Percentiles rank a stretch among this genome's conserved stretches.
Evolutionary conservation across 1,140 invertebrate species (phyloP).

Genomic region (Bombus waltoni): DNA sequence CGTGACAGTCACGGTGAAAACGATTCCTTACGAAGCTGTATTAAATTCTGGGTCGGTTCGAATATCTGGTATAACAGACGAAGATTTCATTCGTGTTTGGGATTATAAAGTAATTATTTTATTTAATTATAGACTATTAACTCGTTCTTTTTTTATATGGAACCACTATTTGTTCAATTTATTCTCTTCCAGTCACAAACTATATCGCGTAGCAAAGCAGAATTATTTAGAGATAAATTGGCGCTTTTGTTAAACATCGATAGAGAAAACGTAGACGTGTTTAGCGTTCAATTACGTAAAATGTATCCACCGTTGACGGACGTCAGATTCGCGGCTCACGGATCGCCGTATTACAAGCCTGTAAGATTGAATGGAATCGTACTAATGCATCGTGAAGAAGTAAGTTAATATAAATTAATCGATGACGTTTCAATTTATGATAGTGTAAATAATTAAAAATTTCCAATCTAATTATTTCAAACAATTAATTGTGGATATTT

Average conservation of each 20-base stretch:
- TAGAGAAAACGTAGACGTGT: conserved; percentile 96
- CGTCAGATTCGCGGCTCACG: conserved; percentile 96
- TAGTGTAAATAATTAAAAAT: too few species aligned
- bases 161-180: background rate
- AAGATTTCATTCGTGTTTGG: conserved; percentile 97
- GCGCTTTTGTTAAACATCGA: conserved; percentile 92
- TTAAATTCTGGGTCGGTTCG: conserved; percentile 97
- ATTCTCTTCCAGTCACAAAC: conserved; percentile 85
- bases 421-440: too few species aligned
- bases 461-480: too few species aligned
- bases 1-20: conserved; percentile 95
- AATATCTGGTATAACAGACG: conserved; percentile 96
- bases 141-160: background rate
- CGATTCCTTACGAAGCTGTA: conserved; percentile 97
- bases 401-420: conserved; percentile 68
- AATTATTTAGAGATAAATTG: conserved; percentile 93
- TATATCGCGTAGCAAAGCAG: conserved; percentile 92
- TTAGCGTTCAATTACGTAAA: conserved; percentile 94
- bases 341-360: conserved; percentile 97
- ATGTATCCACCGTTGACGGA: conserved; percentile 95
- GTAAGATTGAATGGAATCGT: conserved; percentile 97
- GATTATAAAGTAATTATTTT: conserved; percentile 88
- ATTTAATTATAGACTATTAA: background rate
- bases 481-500: too few species aligned
- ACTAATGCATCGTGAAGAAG: conserved; percentile 95